phyloP scores from a whole-genome alignment of 37 sponge, comb jelly and placozoan species.

The Haliclona indistincta region DNA sequence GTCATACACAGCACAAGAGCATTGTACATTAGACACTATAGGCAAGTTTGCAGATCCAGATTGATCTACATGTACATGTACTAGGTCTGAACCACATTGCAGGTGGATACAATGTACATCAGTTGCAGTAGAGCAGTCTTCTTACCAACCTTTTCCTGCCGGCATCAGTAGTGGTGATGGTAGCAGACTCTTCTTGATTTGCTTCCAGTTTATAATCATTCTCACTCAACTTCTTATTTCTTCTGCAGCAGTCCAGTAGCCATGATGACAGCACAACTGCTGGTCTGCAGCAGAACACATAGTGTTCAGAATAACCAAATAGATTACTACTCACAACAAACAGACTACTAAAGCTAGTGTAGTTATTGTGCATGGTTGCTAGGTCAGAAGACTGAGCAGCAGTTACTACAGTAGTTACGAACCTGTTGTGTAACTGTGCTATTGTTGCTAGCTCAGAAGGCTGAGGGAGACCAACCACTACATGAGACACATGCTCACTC shows the following conservation, averaged over 20 bases:
- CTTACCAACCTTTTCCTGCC: slow-evolving; percentile 1
- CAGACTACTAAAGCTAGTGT: too few relatives aligned
- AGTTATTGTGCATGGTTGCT: too few relatives aligned
- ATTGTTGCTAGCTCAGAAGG: slow-evolving; percentile 10
- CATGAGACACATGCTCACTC: slow-evolving; percentile 52
- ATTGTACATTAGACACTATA: too few relatives aligned
- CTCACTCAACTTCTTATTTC: slow-evolving; percentile 24
- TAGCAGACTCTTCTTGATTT: slow-evolving; percentile 3
- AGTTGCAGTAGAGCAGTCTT: too few relatives aligned
- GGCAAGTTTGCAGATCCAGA: too few relatives aligned
- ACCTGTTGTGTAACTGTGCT: slow-evolving; percentile 3
- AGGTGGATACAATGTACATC: too few relatives aligned
- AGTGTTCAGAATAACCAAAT: neutral
- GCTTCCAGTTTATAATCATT: slow-evolving; percentile 12
- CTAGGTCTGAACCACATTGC: too few relatives aligned
- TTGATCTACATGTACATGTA: too few relatives aligned
- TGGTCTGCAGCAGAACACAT: slow-evolving; percentile 6
- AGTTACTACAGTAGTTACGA: neutral
- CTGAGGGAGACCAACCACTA: slow-evolving; percentile 42
- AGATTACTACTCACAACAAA: neutral
- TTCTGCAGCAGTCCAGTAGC: slow-evolving; percentile 44
- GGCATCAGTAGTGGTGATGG: neutral
- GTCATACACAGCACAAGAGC: neutral
- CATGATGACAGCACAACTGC: slow-evolving; percentile 42
- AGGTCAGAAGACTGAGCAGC: too few relatives aligned